Evolutionary conservation across 2,888 invertebrate genomes (phyloP), one percentile per base, ranked within the genome.

Genomic region (Schizaphis graminum): DNA sequence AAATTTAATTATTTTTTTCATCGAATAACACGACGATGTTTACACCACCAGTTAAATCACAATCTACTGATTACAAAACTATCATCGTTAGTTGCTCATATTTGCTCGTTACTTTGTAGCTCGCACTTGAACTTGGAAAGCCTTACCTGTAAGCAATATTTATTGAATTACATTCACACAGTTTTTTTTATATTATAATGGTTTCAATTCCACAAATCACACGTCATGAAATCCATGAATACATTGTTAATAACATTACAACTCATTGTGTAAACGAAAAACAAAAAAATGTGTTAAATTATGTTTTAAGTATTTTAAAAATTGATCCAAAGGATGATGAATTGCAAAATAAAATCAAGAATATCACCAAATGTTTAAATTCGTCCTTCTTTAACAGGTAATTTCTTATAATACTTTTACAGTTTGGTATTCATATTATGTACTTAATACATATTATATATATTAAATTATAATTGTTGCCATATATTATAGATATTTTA

Each of bases 1-100:
- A 67, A 67, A 67, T 67, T 67, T n/a, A 67, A 67, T 67, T 67
- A 10, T 67, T 67, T n/a, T 67, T 67, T 67, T n/a, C n/a, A 67
- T 67, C 67, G 26, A 67, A 28, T 86, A 21, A 86, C 47, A 86
- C 28, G 1, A 47, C 3, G 86, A n/a, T 86, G 28, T 86, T 13
- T 3, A 26, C 44, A 44, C 10, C 26, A 85, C 7, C 44, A 85
- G 3, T 86, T 28, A 86, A 24, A 86, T 24, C 47, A 49, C 86
- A 28, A 86, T 86, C 86, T 86, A 86, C 13, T 86, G 86, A 86
- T 86, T 47, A 47, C 86, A 86, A 86, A 86, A 86, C 1, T 86
- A 49, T 47, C 44, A 86, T 47, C 11, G 35, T 86, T 47, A 28
- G 10, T 86, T 86, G 86, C 28, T 47, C 47, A 13, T 47, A 86